A percentile compares a stretch with the other conserved stretches of the same genome.
Conservation (phyloP, 2,797 vertebrate species). For the Anolis apletophallus region DNA sequence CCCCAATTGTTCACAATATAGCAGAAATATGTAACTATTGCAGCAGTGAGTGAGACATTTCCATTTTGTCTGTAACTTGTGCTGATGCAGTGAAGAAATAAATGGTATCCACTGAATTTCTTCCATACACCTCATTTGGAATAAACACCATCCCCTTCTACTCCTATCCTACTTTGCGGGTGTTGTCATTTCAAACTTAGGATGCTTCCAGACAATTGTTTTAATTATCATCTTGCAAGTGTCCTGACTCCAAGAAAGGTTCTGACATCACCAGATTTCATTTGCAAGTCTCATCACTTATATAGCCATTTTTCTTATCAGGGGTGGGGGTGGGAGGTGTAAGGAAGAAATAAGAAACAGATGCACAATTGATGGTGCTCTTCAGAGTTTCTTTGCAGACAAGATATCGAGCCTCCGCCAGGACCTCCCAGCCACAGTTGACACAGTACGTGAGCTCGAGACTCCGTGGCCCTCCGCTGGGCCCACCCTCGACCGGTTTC, state of each 20-base stretch:
- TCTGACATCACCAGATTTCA: not conserved
- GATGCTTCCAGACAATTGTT: not conserved
- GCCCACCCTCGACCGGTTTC: too few species aligned
- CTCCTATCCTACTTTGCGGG: not conserved
- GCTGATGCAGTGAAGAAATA: not conserved
- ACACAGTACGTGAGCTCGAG: too few species aligned
- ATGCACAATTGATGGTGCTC: not conserved
- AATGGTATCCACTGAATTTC: not conserved
- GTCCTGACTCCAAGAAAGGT: not conserved
- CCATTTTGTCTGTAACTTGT: not conserved
- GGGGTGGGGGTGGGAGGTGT: not conserved
- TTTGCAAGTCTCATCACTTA: not conserved
- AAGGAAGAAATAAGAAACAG: not conserved
- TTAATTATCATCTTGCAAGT: not conserved
- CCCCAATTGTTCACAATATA: not conserved
- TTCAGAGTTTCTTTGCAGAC: too few species aligned
- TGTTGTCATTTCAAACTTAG: not conserved
- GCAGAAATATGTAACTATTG: not conserved
- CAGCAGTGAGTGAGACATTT: not conserved
- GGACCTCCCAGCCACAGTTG: too few species aligned
- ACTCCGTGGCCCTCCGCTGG: too few species aligned
- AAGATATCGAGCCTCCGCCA: too few species aligned
- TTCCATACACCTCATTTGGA: not conserved
- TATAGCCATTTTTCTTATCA: not conserved
- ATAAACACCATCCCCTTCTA: too few species aligned